Evolutionary conservation across 2,888 invertebrate genomes (phyloP), one percentile per base, ranked within the genome.

Genomic region (Mythimna impura): DNA sequence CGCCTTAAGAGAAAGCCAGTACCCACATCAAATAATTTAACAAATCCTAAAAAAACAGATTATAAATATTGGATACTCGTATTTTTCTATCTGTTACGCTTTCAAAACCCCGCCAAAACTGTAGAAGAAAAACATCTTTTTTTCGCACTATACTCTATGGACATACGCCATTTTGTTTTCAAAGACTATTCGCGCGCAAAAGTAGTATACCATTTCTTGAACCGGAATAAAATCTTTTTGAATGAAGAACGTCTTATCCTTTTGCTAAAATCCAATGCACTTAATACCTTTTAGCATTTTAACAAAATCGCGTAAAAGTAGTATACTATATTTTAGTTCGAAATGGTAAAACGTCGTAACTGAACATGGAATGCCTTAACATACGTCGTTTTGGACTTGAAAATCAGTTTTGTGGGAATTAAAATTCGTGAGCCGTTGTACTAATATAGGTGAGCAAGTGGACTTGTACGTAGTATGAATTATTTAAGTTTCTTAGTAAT

Each of bases 131-230:
- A 85, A 82, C 71, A 73, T 72, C 63, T 17, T 20, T 57, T 67
- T 72, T 72, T 60, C 52, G 34, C 63, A 54, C 34, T 36, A 66
- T 43, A 54, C 20, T 0, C 22, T 52, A 22, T 12, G 17, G 25
- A 79, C 79, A 72, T 92, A 91, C 78, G 87, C 81, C 90, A 74
- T 90, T 91, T 87, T 77, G 70, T 50, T 34, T 67, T 65, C 67
- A 76, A 20, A 60, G 52, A 71, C 57, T 60, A 76, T 70, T 70
- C 78, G 73, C 67, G 77, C 78, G 72, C 76, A 88, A 71, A 90
- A 90, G 87, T 90, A 78, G 90, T 90, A 90, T 94, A 94, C 94
- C 90, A 94, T 92, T 94, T 94, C 70, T 89, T 81, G 89, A 93
- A 89, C 90, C 88, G 90, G 91, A 89, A 73, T 91, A 82, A 75